phyloP scores from a whole-genome alignment of 2,797 vertebrate species.

The Schizothorax lantsangensis region DNA sequence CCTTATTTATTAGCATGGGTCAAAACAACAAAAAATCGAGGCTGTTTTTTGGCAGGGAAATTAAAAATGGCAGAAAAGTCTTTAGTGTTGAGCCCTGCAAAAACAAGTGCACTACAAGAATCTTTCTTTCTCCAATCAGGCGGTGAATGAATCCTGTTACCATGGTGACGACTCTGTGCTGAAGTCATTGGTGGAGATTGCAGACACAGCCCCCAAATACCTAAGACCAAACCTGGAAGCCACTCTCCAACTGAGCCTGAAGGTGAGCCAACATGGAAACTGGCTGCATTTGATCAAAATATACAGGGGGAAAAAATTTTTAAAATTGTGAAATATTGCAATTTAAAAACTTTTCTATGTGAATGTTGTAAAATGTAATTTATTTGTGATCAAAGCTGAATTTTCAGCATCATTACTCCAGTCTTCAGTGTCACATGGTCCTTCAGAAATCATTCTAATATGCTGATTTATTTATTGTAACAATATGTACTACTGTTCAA shows the following conservation, averaged over 20 bases:
- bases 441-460: too few relatives aligned
- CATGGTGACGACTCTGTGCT: conserved; percentile 95
- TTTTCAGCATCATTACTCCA: not conserved
- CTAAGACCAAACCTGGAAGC: conserved; percentile 94
- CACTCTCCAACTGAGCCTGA: conserved; percentile 93
- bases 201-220: conserved; percentile 97
- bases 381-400: not conserved
- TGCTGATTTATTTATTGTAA: too few relatives aligned
- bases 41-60: not conserved
- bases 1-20: not conserved
- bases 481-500: too few relatives aligned
- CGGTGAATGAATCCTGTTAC: conserved; percentile 96
- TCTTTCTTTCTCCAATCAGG: conserved; percentile 72
- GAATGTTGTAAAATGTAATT: too few relatives aligned
- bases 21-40: not conserved
- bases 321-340: too few relatives aligned
- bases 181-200: conserved; percentile 97
- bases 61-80: not conserved
- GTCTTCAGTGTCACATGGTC: too few relatives aligned
- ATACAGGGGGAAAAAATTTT: too few relatives aligned
- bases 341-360: too few relatives aligned
- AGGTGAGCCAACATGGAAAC: conserved; percentile 76
- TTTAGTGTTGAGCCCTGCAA: not conserved
- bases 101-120: not conserved
- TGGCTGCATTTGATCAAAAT: too few relatives aligned